These are phyloP conservation scores for Chalcosyrphus nemorum DNA, from an alignment of 2,888 invertebrate genomes.

Conservation along the genomic window DNA sequence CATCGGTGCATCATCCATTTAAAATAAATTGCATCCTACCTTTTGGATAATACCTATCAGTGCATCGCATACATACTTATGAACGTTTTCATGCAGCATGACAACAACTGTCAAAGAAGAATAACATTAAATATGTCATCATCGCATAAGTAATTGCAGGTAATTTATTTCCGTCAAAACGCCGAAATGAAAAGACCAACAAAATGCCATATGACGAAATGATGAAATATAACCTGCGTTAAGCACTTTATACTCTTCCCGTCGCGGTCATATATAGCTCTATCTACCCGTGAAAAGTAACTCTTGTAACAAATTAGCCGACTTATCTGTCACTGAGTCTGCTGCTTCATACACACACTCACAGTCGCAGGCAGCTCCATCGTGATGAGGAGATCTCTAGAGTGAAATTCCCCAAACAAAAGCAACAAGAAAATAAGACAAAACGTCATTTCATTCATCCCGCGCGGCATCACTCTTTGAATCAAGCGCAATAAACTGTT, in stretches of 20 bases:
- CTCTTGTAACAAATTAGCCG: conserved; percentile 69
- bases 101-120: conserved; percentile 65
- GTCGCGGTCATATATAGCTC: conserved; percentile 29
- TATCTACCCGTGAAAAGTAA: conserved; percentile 49
- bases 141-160: conserved; percentile 69
- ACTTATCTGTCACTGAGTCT: conserved; percentile 60
- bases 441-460: conserved; percentile 72
- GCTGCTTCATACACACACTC: conserved; percentile 24
- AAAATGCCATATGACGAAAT: conserved; percentile 63
- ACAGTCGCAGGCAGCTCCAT: conserved; percentile 4
- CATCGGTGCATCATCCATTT: too few species aligned
- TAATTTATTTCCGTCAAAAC: conserved; percentile 71
- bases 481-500: conserved; percentile 73
- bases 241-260: conserved; percentile 44
- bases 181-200: conserved; percentile 59
- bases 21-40: conserved; percentile 27
- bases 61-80: conserved; percentile 15
- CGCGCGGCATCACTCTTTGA: conserved; percentile 71
- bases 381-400: conserved; percentile 32
- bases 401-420: conserved; percentile 59
- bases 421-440: conserved; percentile 51
- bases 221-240: conserved; percentile 70
- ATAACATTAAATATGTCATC: conserved; percentile 73
- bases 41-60: not conserved
- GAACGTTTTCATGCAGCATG: conserved; percentile 30